Evolutionary conservation across 1,140 invertebrate genomes (phyloP).

Genomic region (Bombus impatiens): DNA sequence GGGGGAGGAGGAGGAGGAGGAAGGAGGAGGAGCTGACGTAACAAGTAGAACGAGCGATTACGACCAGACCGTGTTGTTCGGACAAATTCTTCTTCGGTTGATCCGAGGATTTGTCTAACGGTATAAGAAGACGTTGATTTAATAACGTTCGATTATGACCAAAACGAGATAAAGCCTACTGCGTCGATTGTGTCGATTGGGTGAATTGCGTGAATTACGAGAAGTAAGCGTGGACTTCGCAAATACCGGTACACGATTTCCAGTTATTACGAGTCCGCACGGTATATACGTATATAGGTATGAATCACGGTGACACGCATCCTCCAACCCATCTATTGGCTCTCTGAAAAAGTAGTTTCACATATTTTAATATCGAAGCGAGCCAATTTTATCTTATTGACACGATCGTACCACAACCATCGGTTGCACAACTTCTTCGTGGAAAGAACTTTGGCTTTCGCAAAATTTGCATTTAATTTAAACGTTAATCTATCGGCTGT

Average conservation of each 20-base stretch:
- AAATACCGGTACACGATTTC: not conserved
- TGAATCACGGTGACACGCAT: no score
- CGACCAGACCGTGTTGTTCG: not conserved
- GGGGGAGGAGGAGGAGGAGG: no score
- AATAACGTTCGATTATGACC: not conserved
- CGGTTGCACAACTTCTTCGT: no score
- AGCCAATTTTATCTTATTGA: no score
- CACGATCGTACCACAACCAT: no score
- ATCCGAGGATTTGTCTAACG: not conserved
- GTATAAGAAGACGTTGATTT: not conserved
- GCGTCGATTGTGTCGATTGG: not conserved
- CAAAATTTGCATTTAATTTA: accelerated
- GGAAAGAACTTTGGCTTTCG: no score
- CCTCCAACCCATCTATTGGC: no score
- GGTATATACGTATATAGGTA: no score
- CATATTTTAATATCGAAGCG: no score
- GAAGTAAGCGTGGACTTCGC: conserved; percentile 22
- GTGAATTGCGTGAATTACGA: not conserved
- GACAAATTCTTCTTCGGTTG: not conserved
- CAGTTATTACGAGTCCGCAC: no score
- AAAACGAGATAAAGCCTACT: conserved; percentile 18
- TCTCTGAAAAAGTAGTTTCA: no score
- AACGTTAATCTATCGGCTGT: no score
- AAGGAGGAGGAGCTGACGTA: not conserved
- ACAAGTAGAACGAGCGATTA: not conserved